These are phyloP conservation scores for Boleophthalmus pectinirostris DNA, from an alignment of 2,113 vertebrate genomes.

Conservation along the genomic window DNA sequence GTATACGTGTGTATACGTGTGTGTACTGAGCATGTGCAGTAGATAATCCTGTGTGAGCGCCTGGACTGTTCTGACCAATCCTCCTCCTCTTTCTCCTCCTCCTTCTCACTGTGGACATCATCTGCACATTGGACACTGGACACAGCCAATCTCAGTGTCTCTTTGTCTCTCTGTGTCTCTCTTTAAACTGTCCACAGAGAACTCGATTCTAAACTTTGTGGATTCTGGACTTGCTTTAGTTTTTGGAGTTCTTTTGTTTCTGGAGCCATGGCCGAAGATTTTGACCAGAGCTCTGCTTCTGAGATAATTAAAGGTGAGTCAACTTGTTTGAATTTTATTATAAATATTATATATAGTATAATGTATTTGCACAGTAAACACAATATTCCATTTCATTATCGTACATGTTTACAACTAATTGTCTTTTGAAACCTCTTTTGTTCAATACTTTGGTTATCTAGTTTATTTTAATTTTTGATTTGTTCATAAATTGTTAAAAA, in stretches of 20 bases:
- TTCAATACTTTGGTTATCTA: no score
- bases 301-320: conserved; percentile 62
- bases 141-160: no score
- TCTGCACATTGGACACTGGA: background rate
- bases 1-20: conserved; percentile 14
- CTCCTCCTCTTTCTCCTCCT: background rate
- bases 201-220: background rate
- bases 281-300: conserved; percentile 30
- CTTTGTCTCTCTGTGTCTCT: no score
- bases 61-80: background rate
- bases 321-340: background rate
- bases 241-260: no score
- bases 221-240: background rate
- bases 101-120: no score
- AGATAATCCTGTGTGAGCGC: background rate
- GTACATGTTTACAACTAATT: no score
- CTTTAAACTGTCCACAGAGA: background rate
- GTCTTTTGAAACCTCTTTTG: no score
- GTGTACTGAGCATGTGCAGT: background rate
- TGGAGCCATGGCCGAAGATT: conserved; percentile 56
- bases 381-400: no score
- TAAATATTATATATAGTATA: background rate
- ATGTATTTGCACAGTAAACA: background rate
- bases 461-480: no score
- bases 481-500: no score